Evolutionary conservation across 2,888 invertebrate species (phyloP).

Genomic region (Phalera bucephala): DNA sequence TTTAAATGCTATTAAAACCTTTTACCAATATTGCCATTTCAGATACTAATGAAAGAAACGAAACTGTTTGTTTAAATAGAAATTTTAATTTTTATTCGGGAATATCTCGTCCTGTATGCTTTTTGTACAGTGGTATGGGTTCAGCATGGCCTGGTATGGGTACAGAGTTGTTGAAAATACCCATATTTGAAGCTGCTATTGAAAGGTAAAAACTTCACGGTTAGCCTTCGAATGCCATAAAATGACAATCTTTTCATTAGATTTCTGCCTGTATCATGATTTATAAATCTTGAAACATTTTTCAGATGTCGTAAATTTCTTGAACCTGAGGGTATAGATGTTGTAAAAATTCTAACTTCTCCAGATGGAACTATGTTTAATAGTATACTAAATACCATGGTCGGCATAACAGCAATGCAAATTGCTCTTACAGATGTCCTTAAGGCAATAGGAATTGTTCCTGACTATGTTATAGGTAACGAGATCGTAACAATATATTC

Average conservation of each 20-base stretch:
- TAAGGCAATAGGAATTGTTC: conserved; percentile 5
- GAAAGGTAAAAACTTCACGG: conserved; percentile 36
- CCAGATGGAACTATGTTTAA: conserved; percentile 83
- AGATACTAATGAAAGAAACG: conserved; percentile 36
- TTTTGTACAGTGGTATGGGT: conserved; percentile 87
- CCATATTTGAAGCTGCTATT: conserved; percentile 78
- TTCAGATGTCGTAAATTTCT: conserved; percentile 78
- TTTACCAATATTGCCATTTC: too few relatives aligned
- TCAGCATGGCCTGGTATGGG: conserved; percentile 87
- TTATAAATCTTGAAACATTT: conserved; percentile 3
- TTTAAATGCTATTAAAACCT: too few relatives aligned
- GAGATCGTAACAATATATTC: not conserved
- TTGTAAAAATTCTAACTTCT: conserved; percentile 84
- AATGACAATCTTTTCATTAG: too few relatives aligned
- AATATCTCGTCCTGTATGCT: conserved; percentile 79
- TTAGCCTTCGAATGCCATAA: conserved; percentile 1
- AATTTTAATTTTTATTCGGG: too few relatives aligned
- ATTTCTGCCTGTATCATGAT: not conserved
- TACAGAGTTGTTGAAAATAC: conserved; percentile 80
- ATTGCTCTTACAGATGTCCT: conserved; percentile 9
- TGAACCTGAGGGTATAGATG: conserved; percentile 83
- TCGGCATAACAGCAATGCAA: conserved; percentile 9
- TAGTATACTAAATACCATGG: conserved; percentile 5
- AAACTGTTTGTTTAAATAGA: conserved; percentile 35
- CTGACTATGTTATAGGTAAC: conserved; percentile 9